Conservation (phyloP, 2,888 invertebrate genomes). For the Carcina quercana region DNA sequence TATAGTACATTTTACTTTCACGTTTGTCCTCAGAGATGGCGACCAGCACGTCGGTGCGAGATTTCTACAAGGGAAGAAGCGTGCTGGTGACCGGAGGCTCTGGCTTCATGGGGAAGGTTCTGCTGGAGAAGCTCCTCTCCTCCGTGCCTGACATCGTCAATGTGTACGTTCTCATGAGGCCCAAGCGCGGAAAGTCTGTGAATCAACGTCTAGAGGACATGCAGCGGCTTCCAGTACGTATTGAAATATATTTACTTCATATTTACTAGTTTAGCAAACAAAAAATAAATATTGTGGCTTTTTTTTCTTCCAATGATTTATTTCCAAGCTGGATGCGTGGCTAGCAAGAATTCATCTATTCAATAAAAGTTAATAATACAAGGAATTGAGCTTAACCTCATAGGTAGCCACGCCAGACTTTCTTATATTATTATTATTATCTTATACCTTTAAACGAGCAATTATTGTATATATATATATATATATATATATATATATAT, state of each 20-base stretch:
- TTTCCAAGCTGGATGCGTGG: neutral
- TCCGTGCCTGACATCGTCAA: constrained; percentile 74
- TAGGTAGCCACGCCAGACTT: too few relatives aligned
- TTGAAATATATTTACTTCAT: neutral
- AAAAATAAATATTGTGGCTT: too few relatives aligned
- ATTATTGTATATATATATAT: too few relatives aligned
- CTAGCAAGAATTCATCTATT: neutral
- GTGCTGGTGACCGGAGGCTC: constrained; percentile 77
- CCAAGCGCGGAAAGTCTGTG: constrained; percentile 76
- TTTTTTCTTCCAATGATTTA: too few relatives aligned
- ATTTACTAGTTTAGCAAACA: neutral
- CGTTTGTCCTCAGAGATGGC: too few relatives aligned
- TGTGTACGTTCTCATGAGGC: constrained; percentile 76
- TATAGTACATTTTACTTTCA: too few relatives aligned
- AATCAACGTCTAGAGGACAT: constrained; percentile 76
- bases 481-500: too few relatives aligned
- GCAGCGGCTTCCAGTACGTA: constrained; percentile 74
- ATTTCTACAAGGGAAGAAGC: constrained; percentile 74
- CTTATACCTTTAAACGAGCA: too few relatives aligned
- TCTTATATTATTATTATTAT: too few relatives aligned
- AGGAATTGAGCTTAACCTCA: too few relatives aligned
- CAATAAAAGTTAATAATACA: neutral
- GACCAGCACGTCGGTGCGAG: constrained; percentile 58
- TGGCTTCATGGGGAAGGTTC: constrained; percentile 78
- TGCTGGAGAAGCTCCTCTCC: constrained; percentile 78